Evolutionary conservation across 2,888 invertebrate genomes (phyloP), one percentile per base, ranked within the genome.

Genomic region (Melanargia galathea): DNA sequence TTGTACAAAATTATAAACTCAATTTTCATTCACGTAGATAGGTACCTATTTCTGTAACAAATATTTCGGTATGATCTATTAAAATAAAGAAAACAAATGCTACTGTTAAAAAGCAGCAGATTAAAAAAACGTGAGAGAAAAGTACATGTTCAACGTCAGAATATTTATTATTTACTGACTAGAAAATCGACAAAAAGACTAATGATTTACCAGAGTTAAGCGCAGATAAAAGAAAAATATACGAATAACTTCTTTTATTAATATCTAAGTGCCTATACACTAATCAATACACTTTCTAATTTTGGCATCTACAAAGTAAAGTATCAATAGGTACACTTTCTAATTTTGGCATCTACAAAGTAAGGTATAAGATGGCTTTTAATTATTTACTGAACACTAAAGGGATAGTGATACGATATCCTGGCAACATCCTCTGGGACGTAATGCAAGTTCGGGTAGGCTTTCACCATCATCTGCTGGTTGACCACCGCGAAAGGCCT

Each of bases 401-500:
- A 91, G 8, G 90, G 89, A 70, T 90, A 90, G 66, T 90, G 89
- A 57, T 90, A 91, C 0, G 90, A 86, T 65, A 91, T 88, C 76
- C 90, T 84, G 0, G 90, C 78, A 0, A 90, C 87, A 56, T 91
- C 91, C 61, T 86, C 80, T 10, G 90, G 88, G 1, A 84, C 86
- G 62, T 90, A 90, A 72, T 90, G 90, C 22, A 90, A 73, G 59
- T 91, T 90, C 68, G 90, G 91, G 60, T 90, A 91, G 0, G 90
- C 90, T 59, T 91, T 91, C 64, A 90, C 88, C 91, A 91, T 90
- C 90, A 91, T 90, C 72, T 90, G 90, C 72, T 91, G 90, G 67
- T 90, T 90, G 40, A 90, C 86, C 0, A 90, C 84, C 0, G 89
- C 84, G 48, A 90, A 91, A 0, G 90, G 90, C 46, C 91, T 75